Percentiles rank a stretch among this genome's conserved stretches.
These are phyloP conservation scores for Kradibia gibbosae DNA, from an alignment of 1,140 invertebrate species.

Conservation along the genomic window DNA sequence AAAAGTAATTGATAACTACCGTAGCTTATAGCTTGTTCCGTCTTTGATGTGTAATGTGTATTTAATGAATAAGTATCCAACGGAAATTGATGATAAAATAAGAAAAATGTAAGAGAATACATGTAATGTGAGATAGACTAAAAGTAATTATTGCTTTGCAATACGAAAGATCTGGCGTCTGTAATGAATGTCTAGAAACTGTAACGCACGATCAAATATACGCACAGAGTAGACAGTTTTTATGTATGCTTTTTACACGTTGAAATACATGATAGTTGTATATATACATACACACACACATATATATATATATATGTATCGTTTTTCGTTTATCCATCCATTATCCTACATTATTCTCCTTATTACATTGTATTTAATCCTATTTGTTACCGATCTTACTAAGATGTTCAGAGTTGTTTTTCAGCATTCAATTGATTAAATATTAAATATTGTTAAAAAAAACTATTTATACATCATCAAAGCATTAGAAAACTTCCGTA, in stretches of 20 bases:
- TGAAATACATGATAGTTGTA: conserved; percentile 39
- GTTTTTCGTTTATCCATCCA: conserved; percentile 39
- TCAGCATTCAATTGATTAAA: too few species aligned
- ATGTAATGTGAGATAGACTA: background rate
- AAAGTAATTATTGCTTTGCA: background rate
- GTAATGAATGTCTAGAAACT: background rate
- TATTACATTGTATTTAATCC: conserved; percentile 14
- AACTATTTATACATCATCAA: too few species aligned
- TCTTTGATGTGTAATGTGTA: conserved; percentile 16
- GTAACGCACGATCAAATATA: conserved; percentile 19
- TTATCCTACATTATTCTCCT: conserved; percentile 2
- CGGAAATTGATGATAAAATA: background rate
- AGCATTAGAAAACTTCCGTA: too few species aligned
- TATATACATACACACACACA: too few species aligned
- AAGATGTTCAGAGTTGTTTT: conserved; percentile 21
- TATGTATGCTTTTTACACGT: conserved; percentile 42
- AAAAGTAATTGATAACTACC: conserved; percentile 14
- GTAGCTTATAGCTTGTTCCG: background rate
- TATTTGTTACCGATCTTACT: background rate
- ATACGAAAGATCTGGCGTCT: background rate
- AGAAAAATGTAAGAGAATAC: background rate
- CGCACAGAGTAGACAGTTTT: conserved; percentile 30
- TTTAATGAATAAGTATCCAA: background rate
- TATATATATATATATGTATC: too few species aligned
- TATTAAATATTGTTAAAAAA: too few species aligned